Percentiles rank a stretch among this genome's conserved stretches.
phyloP scores from a whole-genome alignment of 2,797 vertebrate genomes.

The Calcarius lapponicus region DNA sequence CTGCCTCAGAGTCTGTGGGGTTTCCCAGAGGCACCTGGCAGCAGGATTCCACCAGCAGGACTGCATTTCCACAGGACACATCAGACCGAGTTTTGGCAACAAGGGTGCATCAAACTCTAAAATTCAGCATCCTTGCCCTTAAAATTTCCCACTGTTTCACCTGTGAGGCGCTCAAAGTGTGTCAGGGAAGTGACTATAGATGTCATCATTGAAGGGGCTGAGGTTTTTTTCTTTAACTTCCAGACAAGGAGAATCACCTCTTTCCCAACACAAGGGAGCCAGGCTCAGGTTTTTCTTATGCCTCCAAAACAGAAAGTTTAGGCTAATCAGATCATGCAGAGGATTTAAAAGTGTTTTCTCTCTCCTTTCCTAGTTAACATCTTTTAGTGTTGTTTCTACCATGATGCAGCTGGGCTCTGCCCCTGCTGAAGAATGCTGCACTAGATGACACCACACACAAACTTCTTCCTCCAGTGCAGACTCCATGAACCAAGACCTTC shows the following conservation, averaged over 20 bases:
- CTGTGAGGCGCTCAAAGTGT: not conserved
- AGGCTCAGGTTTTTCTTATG: not conserved
- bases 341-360: not conserved
- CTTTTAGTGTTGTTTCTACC: not conserved
- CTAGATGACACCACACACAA: not conserved
- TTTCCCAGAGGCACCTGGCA: not conserved
- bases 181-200: not conserved
- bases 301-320: not conserved
- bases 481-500: not conserved
- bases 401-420: not conserved
- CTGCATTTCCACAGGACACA: not conserved
- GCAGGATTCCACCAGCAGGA: not conserved
- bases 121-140: not conserved
- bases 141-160: not conserved
- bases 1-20: no score
- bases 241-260: not conserved
- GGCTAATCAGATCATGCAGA: not conserved
- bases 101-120: not conserved
- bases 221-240: not conserved
- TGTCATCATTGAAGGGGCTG: not conserved
- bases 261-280: not conserved
- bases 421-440: not conserved
- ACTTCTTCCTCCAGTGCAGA: not conserved
- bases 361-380: not conserved
- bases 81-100: not conserved